Evolutionary conservation across 2,797 vertebrate species (phyloP), one percentile per base, ranked within the genome.

Genomic region (Sebastes melanostomus): DNA sequence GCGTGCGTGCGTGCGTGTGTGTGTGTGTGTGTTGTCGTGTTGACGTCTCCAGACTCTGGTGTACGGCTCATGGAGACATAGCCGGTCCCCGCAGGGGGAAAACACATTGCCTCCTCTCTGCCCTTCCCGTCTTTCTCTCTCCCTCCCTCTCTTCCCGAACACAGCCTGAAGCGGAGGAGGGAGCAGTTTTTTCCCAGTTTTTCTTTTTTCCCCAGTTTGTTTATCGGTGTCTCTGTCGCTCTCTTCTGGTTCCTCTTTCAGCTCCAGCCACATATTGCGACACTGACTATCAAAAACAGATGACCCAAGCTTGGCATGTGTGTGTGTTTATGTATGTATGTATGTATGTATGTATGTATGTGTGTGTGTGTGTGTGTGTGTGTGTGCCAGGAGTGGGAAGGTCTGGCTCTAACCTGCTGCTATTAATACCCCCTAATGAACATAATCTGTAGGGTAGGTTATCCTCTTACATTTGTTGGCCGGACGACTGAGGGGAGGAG

Each of bases 341-440:
- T 86, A 78, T 81, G 74, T 87, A 59, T 84, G 67, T 79, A 3
- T 36, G 9, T 36, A 36, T 82, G 61, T 78, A 29, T 66, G 75
- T 69, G 59, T 79, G 32, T 66, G 75, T 69, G 76, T 73, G 62
- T 59, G 65, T 52, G 69, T 82, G 69, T 83, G 75, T 71, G 86
- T 72, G 67, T 80, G 83, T 63, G 62, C 77, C 73, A 81, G 65
- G 62, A 77, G 81, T 89, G 75, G 89, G 85, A 82, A 90, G 91
- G 91, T 88, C 90, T 91, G 88, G 90, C 91, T 94, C 94, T 92
- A 95, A 96, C 94, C 93, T 93, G 88, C 90, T 89, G 95, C 98
- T 98, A 98, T 98, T 98, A 98, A 99, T 98, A 98, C 90, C 96
- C 89, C 92, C 92, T 95, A 93, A 96, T 95, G 96, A 96, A 94